Evolutionary conservation across 2,888 invertebrate genomes (phyloP).

Genomic region (Diarsia mendica): DNA sequence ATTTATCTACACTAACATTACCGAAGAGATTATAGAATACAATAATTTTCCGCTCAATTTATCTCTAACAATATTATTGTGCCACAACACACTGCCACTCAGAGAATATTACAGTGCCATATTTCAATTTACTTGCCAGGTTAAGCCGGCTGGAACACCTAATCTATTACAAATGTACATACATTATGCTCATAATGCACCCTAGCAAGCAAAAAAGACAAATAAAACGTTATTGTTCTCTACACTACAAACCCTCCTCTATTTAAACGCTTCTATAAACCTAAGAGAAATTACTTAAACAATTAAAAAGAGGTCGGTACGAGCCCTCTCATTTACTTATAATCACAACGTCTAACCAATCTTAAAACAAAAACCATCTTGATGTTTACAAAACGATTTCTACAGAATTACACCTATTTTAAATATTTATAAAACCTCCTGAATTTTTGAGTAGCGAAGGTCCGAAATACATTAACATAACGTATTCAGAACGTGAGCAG

Average conservation of each 20-base stretch:
- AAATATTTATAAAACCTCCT: conserved; percentile 48
- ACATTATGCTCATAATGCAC: conserved; percentile 34
- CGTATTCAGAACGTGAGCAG: conserved; percentile 55
- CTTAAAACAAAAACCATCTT: conserved; percentile 15
- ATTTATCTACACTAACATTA: neutral
- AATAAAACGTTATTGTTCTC: conserved; percentile 37
- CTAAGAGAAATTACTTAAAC: conserved; percentile 12
- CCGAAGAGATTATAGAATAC: neutral
- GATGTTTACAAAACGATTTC: conserved; percentile 45
- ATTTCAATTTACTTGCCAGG: conserved; percentile 49
- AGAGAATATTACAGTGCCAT: conserved; percentile 29
- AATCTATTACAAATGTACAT: conserved; percentile 56
- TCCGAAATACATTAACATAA: conserved; percentile 52
- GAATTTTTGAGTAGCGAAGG: conserved; percentile 40
- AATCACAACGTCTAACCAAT: conserved; percentile 19
- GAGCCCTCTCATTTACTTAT: neutral
- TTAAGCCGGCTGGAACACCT: conserved; percentile 39
- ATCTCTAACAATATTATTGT: neutral
- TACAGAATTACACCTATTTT: conserved; percentile 40
- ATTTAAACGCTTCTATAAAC: conserved; percentile 17
- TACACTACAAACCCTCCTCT: neutral
- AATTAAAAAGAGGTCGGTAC: conserved; percentile 13
- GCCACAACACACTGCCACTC: conserved; percentile 1
- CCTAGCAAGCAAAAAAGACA: conserved; percentile 23
- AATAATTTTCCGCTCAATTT: neutral